Percentiles rank a stretch among this genome's conserved stretches.
Conservation (phyloP, 2,888 invertebrate species). For the Lasioglossum lativentre region DNA sequence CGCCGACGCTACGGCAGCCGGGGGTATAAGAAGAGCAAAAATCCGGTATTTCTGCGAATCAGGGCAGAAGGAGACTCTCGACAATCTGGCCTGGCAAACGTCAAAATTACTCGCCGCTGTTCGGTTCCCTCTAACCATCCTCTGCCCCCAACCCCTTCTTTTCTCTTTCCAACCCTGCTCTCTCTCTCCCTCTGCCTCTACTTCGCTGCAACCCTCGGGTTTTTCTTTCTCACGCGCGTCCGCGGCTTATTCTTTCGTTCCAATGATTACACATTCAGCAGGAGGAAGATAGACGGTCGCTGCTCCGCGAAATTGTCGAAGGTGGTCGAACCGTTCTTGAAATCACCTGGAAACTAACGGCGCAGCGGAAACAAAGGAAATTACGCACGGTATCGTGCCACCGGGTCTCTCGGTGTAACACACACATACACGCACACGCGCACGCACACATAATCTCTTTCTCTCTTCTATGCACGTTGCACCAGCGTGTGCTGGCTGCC, state of each 20-base stretch:
- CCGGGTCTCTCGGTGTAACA: conserved; percentile 44
- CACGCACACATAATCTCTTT: background rate
- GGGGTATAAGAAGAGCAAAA: conserved; percentile 45
- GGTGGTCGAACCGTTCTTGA: conserved; percentile 70
- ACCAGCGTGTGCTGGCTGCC: background rate
- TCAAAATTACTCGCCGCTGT: conserved; percentile 54
- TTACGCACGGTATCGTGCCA: conserved; percentile 68
- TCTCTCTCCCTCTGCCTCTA: background rate
- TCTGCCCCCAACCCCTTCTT: background rate
- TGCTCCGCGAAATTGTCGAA: conserved; percentile 66
- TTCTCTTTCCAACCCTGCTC: background rate
- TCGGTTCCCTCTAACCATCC: conserved; percentile 4
- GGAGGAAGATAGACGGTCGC: conserved; percentile 44
- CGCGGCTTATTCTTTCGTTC: conserved; percentile 30
- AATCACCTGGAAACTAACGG: conserved; percentile 68
- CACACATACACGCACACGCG: conserved; percentile 3
- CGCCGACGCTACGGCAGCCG: conserved; percentile 22
- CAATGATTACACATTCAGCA: conserved; percentile 67
- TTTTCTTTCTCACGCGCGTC: background rate
- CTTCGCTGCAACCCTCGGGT: background rate
- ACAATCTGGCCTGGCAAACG: conserved; percentile 41
- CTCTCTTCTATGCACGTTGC: background rate
- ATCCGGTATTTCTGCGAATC: conserved; percentile 51
- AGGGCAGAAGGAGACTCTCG: conserved; percentile 26
- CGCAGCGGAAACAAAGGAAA: conserved; percentile 71